Percentiles rank a stretch among this genome's conserved stretches.
Conservation (phyloP, 2,797 vertebrate genomes). For the Bucorvus abyssinicus region DNA sequence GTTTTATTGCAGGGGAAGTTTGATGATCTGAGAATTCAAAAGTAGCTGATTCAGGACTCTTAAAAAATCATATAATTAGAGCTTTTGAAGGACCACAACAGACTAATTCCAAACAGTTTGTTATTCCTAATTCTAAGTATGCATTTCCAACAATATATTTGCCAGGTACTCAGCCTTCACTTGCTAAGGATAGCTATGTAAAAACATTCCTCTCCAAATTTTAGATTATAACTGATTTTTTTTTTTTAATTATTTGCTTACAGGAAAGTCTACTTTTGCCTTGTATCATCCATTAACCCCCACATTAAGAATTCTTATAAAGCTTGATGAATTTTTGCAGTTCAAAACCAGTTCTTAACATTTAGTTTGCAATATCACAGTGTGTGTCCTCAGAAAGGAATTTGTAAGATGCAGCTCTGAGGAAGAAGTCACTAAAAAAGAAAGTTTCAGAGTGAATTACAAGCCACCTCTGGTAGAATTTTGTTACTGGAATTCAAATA, state of each 20-base stretch:
- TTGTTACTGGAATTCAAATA: neutral
- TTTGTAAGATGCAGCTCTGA: neutral
- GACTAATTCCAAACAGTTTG: neutral
- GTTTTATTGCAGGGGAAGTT: neutral
- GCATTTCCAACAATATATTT: neutral
- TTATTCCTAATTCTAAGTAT: neutral
- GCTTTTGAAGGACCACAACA: neutral
- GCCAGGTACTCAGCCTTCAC: neutral
- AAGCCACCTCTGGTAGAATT: neutral
- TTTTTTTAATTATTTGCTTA: neutral
- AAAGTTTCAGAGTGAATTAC: neutral
- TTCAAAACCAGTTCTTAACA: neutral
- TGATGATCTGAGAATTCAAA: neutral
- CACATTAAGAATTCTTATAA: neutral
- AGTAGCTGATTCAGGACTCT: neutral
- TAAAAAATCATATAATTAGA: neutral
- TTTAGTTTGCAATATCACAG: neutral
- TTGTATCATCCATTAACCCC: neutral
- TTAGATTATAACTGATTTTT: neutral
- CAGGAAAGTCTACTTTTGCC: neutral
- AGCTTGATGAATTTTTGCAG: neutral
- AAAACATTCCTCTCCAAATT: neutral
- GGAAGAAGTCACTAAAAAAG: neutral
- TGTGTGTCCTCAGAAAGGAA: neutral
- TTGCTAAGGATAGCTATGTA: neutral